A percentile compares a stretch with the other conserved stretches of the same genome.
Conservation (phyloP, 1,140 invertebrate genomes). For the Nasonia giraulti region DNA sequence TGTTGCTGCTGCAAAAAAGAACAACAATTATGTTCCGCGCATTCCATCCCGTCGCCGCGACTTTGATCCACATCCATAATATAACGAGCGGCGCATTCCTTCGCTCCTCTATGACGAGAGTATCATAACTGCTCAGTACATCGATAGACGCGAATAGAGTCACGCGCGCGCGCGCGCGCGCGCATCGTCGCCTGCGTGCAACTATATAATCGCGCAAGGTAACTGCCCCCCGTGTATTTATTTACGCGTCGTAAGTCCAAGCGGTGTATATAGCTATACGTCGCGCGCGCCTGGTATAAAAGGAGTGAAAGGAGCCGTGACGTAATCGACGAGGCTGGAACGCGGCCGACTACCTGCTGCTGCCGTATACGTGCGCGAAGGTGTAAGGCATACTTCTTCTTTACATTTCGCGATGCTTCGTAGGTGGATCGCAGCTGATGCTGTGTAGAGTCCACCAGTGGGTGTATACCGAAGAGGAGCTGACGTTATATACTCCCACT, state of each 20-base stretch:
- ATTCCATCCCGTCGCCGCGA: neutral
- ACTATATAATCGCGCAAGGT: neutral
- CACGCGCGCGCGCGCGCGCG: too few species aligned
- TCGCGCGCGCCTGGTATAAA: conserved; percentile 17
- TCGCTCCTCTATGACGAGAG: neutral
- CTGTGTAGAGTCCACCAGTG: too few species aligned
- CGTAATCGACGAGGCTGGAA: conserved; percentile 33
- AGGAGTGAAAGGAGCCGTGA: conserved; percentile 56
- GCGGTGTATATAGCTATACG: neutral
- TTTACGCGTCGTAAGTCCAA: neutral
- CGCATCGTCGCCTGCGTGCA: neutral
- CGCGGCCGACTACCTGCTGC: neutral
- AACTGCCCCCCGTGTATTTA: neutral
- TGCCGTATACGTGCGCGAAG: conserved; percentile 26
- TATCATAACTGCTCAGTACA: neutral
- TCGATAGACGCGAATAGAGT: neutral
- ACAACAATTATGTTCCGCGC: too few species aligned
- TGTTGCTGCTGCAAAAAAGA: too few species aligned
- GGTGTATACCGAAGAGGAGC: too few species aligned
- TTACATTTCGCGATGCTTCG: neutral
- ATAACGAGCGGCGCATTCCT: conserved; percentile 2
- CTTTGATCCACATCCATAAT: neutral
- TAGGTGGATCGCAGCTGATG: neutral
- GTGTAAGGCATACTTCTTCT: conserved; percentile 17
- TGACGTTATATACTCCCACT: too few species aligned